Base-by-base conservation (phyloP, 2,797 vertebrate genomes). In the Falco berigora region DNA sequence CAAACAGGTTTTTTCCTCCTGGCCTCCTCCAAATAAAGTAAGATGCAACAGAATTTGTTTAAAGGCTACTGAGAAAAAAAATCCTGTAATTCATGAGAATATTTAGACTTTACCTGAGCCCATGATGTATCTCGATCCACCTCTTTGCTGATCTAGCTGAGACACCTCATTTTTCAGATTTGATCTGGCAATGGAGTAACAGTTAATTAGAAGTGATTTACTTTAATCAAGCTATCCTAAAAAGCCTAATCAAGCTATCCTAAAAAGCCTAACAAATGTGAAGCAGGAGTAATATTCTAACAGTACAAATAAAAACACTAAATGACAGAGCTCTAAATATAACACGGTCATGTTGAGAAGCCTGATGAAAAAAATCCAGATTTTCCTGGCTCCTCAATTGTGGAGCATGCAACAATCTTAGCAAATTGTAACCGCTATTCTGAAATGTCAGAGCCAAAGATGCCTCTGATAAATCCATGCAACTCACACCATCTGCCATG, bases 111-210 rank as follows among this genome's bases (percentile, higher is more conserved):
- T 97, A 99, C 99, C 99, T 98, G 99, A 99, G 46, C 99, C 99
- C 97, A 99, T 98, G 81, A 99, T 98, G 91, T 99, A 99, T 72
- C 98, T 98, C 0, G 99, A 97, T 66, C 98, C 98, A n/a, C 99
- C 98, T 6, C 98, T 98, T 73, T 98, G 98, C 90, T 99, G 98
- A 95, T 98, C 98, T 94, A 98, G 93, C 66, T 97, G 98, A 53
- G 97, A 94, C 3, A 96, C 50, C 55, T 98, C 97, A 11, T 98
- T 98, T 96, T 62, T 99, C 81, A 99, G 91, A 73, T 97, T 98
- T n/a, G 99, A 98, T 91, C 99, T 99, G 81, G n/a, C 10, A 63
- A 18, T 34, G 80, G 42, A 58, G 44, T 12, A 64, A 88, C n/a
- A 82, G 44, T 47, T 36, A 64, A 86, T 71, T 72, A 90, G 23